phyloP scores from a whole-genome alignment of 2,797 vertebrate genomes.

The Catostomus latipinnis region DNA sequence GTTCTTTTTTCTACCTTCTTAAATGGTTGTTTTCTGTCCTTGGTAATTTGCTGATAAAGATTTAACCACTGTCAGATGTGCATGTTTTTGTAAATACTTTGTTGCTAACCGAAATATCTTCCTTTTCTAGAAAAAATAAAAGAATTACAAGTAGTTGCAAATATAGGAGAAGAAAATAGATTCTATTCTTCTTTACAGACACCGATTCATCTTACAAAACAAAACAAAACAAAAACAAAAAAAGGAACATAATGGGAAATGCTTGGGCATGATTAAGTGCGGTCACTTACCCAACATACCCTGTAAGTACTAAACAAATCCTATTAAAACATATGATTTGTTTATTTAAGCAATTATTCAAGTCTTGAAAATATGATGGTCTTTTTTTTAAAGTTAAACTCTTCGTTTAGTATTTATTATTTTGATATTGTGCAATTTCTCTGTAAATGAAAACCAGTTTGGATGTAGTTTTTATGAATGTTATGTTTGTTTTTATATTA shows the following conservation, averaged over 20 bases:
- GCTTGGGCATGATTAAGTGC: constrained; percentile 11
- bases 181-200: neutral
- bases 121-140: too few species aligned
- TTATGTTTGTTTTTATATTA: constrained; percentile 47
- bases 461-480: constrained; percentile 33
- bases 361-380: constrained; percentile 73
- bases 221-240: neutral
- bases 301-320: neutral
- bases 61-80: constrained; percentile 70
- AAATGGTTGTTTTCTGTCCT: constrained; percentile 57
- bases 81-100: constrained; percentile 29
- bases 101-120: neutral
- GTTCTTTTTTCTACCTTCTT: constrained; percentile 55
- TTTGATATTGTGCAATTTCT: constrained; percentile 70
- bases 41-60: constrained; percentile 53
- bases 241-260: neutral
- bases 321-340: neutral
- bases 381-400: constrained; percentile 63
- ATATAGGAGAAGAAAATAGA: too few species aligned
- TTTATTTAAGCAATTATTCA: constrained; percentile 53
- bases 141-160: too few species aligned
- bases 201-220: neutral
- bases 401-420: constrained; percentile 89
- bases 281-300: neutral
- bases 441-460: constrained; percentile 71